Conservation (phyloP, 2,113 vertebrate species). For the Oncorhynchus keta region DNA sequence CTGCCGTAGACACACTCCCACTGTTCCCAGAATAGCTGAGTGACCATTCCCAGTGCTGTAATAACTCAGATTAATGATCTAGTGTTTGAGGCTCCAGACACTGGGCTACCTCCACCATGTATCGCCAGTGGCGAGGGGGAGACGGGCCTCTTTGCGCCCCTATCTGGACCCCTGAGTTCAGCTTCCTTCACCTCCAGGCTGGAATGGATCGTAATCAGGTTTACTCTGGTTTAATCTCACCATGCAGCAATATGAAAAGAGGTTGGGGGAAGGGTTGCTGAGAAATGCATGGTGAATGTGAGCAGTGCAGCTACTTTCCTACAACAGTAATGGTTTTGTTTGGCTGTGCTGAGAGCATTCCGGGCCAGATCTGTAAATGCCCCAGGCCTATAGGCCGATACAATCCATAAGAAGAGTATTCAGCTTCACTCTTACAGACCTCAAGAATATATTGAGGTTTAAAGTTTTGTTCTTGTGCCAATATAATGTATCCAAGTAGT, state of each 20-base stretch:
- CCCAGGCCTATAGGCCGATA: neutral
- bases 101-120: slow-evolving; percentile 23
- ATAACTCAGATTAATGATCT: slow-evolving; percentile 49
- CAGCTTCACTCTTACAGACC: slow-evolving; percentile 22
- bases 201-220: slow-evolving; percentile 30
- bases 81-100: slow-evolving; percentile 35
- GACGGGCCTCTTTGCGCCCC: slow-evolving; percentile 35
- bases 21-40: slow-evolving; percentile 57
- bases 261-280: slow-evolving; percentile 4
- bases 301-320: slow-evolving; percentile 8
- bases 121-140: slow-evolving; percentile 7
- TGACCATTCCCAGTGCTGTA: slow-evolving; percentile 42
- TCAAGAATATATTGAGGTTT: slow-evolving; percentile 36
- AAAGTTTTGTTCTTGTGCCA: slow-evolving; percentile 37
- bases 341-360: slow-evolving; percentile 2
- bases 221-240: slow-evolving; percentile 36
- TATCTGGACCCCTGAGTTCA: slow-evolving; percentile 26
- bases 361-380: neutral
- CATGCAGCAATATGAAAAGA: slow-evolving; percentile 23
- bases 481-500: neutral
- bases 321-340: slow-evolving; percentile 14
- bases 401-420: neutral
- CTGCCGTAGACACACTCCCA: slow-evolving; percentile 9
- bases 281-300: neutral
- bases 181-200: slow-evolving; percentile 8